These are phyloP conservation scores for Eubucco bourcierii DNA, from an alignment of 2,113 vertebrate genomes.

Conservation along the genomic window DNA sequence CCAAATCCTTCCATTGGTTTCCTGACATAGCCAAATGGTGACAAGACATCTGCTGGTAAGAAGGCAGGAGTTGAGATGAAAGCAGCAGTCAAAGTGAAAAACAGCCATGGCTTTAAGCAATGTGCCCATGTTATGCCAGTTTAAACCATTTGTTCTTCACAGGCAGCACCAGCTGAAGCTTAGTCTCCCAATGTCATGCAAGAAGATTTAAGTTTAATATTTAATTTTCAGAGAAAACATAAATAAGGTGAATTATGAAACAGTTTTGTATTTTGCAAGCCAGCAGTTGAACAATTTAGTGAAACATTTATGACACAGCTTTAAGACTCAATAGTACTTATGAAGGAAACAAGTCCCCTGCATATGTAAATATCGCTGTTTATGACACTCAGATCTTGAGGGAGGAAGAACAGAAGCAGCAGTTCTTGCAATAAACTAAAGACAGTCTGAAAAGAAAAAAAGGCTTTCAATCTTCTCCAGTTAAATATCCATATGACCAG, in stretches of 20 bases:
- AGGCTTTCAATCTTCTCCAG: not conserved
- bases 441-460: not conserved
- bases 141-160: not conserved
- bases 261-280: not conserved
- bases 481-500: not conserved
- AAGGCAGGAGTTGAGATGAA: not conserved
- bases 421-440: not conserved
- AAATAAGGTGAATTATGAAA: not conserved
- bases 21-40: not conserved
- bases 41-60: not conserved
- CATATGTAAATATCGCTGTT: not conserved
- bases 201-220: not conserved
- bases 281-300: not conserved
- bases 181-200: not conserved
- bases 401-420: not conserved
- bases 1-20: fast-evolving
- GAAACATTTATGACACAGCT: not conserved
- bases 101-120: fast-evolving
- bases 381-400: not conserved
- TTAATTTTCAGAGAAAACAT: not conserved
- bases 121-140: not conserved
- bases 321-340: not conserved
- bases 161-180: not conserved
- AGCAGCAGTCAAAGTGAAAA: not conserved
- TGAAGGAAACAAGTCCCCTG: not conserved